Evolutionary conservation across 2,888 invertebrate genomes (phyloP).

Genomic region (Athalia cordata): DNA sequence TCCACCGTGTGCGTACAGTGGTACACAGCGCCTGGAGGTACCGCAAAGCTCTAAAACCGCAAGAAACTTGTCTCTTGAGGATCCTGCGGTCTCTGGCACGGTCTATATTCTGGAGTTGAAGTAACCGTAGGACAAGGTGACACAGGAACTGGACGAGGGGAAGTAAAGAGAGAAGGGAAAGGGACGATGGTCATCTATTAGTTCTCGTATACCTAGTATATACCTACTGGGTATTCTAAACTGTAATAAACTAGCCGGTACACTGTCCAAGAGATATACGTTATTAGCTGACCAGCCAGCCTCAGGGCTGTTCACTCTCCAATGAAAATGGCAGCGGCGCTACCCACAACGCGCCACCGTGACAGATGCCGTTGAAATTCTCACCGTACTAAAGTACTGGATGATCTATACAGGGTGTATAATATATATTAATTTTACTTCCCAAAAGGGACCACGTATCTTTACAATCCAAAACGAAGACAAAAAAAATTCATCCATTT

Average conservation of each 20-base stretch:
- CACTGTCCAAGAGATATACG: slow-evolving; percentile 46
- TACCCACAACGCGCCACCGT: slow-evolving; percentile 15
- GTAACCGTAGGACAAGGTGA: slow-evolving; percentile 35
- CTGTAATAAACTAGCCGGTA: slow-evolving; percentile 47
- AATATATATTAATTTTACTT: too few species aligned
- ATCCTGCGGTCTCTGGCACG: slow-evolving; percentile 42
- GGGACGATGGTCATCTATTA: slow-evolving; percentile 42
- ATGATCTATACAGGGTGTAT: too few species aligned
- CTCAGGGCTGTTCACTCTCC: slow-evolving; percentile 11
- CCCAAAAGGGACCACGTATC: too few species aligned
- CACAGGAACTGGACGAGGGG: neutral
- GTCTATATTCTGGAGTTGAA: slow-evolving; percentile 16
- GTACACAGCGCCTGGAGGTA: neutral
- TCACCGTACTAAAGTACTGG: slow-evolving; percentile 20
- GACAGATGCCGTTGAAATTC: slow-evolving; percentile 38
- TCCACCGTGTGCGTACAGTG: neutral
- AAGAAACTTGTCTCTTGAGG: slow-evolving; percentile 47
- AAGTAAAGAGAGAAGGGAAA: neutral
- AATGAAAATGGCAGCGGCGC: neutral
- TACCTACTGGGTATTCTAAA: slow-evolving; percentile 43
- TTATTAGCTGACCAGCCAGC: slow-evolving; percentile 45
- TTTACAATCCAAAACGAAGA: neutral
- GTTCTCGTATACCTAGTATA: neutral
- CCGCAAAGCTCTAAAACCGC: slow-evolving; percentile 45
- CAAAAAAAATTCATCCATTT: too few species aligned